Base-by-base conservation (phyloP, 2,888 invertebrate species). In the Neocrepidodera transversa region DNA sequence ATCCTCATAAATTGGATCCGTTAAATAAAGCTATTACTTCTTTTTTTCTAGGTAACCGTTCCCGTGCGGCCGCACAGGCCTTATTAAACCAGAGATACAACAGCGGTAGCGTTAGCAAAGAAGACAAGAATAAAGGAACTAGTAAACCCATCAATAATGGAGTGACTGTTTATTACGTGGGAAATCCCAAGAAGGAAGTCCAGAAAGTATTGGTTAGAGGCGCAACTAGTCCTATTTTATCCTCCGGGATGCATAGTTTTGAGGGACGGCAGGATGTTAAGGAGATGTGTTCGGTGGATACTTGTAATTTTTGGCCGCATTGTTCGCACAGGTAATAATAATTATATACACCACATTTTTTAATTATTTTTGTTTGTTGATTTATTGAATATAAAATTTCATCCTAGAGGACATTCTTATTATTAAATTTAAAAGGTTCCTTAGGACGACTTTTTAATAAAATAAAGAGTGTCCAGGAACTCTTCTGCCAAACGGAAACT, bases 231-330 rank as follows among this genome's bases (percentile, higher is more conserved):
- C 82, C 83, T 0, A 77, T 71, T 57, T 73, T 78, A 45, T 72
- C 56, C 11, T 62, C 70, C 2, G 64, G 55, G 42, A 71, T 76
- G 7, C 78, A 78, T 48, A 68, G 60, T 23, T 65, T 64, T 35
- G 66, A 68, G 6, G 26, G 35, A 1, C 57, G 59, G 23, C 10
- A 32, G 11, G 60, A 59, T 10, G 7, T 28, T 6, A 64, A 79
- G 58, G 68, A 76, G 7, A 78, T 81, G 28, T 85, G 84, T 72
- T 83, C 80, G 68, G 81, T 82, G 48, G 82, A 81, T 61, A 82
- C 83, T 8, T 86, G 86, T 71, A 84, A 86, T 68, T 87, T 85
- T 76, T 87, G 87, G 87, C 86, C 87, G 11, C 83, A 83, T 56
- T 83, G 84, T 67, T 80, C 81, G 0, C 83, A 83, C 63, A 75